These are phyloP conservation scores for Ephestia elutella DNA, from an alignment of 1,140 invertebrate species.

Conservation along the genomic window DNA sequence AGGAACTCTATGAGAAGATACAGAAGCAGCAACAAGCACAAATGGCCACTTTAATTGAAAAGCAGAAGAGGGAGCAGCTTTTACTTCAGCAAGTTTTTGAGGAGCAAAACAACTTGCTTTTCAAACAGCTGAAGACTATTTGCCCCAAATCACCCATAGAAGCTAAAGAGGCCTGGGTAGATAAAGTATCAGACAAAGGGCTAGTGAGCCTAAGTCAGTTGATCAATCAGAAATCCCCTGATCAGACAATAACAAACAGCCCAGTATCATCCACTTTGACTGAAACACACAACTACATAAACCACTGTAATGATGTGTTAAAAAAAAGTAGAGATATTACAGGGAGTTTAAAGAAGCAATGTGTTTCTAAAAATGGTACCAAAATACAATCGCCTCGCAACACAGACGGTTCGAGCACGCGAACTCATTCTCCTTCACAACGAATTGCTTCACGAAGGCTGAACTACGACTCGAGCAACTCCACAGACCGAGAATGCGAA, in stretches of 20 bases:
- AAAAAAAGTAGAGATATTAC: constrained; percentile 60
- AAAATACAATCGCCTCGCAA: constrained; percentile 26
- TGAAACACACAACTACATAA: constrained; percentile 54
- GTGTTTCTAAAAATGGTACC: constrained; percentile 16
- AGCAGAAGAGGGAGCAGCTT: constrained; percentile 76
- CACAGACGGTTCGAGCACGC: constrained; percentile 29
- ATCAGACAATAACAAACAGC: constrained; percentile 26
- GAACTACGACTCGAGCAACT: constrained; percentile 51
- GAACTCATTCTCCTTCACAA: constrained; percentile 38
- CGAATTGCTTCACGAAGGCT: constrained; percentile 45
- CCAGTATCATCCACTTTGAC: constrained; percentile 46
- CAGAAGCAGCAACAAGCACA: constrained; percentile 77
- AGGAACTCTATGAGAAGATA: constrained; percentile 72
- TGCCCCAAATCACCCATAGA: constrained; percentile 55
- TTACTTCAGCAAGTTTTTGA: constrained; percentile 77
- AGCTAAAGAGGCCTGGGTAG: constrained; percentile 54
- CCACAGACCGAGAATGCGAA: constrained; percentile 53
- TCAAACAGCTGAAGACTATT: constrained; percentile 75
- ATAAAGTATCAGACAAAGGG: constrained; percentile 35
- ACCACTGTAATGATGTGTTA: constrained; percentile 49
- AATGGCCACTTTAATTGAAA: constrained; percentile 75
- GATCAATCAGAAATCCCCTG: constrained; percentile 45
- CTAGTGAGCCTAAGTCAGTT: constrained; percentile 64
- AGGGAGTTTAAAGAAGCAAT: constrained; percentile 43
- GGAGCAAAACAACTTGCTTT: constrained; percentile 75